A percentile compares a stretch with the other conserved stretches of the same genome.
These are phyloP conservation scores for Phaonia tiefii DNA, from an alignment of 2,888 invertebrate genomes.

Conservation along the genomic window DNA sequence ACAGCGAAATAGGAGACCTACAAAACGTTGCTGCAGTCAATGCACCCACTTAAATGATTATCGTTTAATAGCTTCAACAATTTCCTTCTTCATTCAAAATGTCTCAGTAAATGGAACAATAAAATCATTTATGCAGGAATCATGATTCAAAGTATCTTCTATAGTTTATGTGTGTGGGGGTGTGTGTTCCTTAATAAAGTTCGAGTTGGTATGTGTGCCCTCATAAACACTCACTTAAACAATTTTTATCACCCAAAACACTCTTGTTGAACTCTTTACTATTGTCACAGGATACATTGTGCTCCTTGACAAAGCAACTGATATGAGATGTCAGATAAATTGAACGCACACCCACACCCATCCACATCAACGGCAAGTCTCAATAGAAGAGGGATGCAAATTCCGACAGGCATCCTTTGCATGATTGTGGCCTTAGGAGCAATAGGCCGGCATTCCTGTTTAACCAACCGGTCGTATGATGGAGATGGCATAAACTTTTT, in stretches of 20 bases:
- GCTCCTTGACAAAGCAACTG: constrained; percentile 57
- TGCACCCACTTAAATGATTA: not conserved
- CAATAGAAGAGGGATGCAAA: not conserved
- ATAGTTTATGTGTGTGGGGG: constrained; percentile 15
- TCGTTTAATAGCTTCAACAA: constrained; percentile 1
- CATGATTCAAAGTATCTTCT: constrained; percentile 6
- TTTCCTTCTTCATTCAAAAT: not conserved
- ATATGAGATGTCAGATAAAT: constrained; percentile 59
- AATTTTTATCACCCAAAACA: constrained; percentile 58
- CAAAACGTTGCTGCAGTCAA: too few species aligned
- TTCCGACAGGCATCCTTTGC: constrained; percentile 36
- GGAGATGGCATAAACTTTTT: constrained; percentile 43
- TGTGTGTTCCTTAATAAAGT: not conserved
- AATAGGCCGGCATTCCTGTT: constrained; percentile 13
- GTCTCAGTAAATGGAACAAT: constrained; percentile 7
- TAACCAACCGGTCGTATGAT: constrained; percentile 7
- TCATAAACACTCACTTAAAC: constrained; percentile 58
- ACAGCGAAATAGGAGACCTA: too few species aligned
- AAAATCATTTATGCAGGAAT: constrained; percentile 9
- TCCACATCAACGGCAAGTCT: not conserved
- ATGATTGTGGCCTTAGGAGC: constrained; percentile 19
- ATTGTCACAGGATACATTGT: constrained; percentile 50
- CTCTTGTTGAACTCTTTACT: constrained; percentile 30
- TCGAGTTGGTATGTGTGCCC: constrained; percentile 13
- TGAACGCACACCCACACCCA: not conserved